phyloP scores from a whole-genome alignment of 2,888 invertebrate genomes.

The Phorcus lineatus region DNA sequence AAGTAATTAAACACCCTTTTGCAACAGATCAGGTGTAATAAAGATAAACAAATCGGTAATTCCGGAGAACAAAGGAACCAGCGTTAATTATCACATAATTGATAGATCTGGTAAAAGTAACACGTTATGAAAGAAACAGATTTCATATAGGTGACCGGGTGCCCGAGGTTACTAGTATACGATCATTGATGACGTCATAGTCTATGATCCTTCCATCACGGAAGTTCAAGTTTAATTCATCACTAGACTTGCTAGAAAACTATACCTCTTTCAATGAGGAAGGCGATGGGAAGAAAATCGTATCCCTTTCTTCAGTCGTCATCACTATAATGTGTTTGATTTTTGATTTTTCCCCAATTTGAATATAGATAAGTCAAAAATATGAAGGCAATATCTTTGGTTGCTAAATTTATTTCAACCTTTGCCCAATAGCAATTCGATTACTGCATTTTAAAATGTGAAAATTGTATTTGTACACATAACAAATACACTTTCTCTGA shows the following conservation, averaged over 20 bases:
- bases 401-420: too few species aligned
- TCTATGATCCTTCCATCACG: neutral
- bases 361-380: too few species aligned
- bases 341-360: too few species aligned
- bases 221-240: neutral
- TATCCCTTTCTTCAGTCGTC: too few species aligned
- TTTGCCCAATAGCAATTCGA: too few species aligned
- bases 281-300: too few species aligned
- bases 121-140: neutral
- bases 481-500: too few species aligned
- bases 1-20: neutral
- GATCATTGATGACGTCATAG: neutral
- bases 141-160: neutral
- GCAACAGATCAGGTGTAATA: neutral
- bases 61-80: neutral
- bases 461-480: too few species aligned
- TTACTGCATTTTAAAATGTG: too few species aligned
- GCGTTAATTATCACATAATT: neutral
- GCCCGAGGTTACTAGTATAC: neutral
- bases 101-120: neutral
- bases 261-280: too few species aligned
- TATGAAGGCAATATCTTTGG: too few species aligned
- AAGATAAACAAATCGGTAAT: neutral
- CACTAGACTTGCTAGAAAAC: neutral
- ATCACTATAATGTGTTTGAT: too few species aligned